Evolutionary conservation across 2,888 invertebrate genomes (phyloP), one percentile per base, ranked within the genome.

Genomic region (Drosophila ustulata): DNA sequence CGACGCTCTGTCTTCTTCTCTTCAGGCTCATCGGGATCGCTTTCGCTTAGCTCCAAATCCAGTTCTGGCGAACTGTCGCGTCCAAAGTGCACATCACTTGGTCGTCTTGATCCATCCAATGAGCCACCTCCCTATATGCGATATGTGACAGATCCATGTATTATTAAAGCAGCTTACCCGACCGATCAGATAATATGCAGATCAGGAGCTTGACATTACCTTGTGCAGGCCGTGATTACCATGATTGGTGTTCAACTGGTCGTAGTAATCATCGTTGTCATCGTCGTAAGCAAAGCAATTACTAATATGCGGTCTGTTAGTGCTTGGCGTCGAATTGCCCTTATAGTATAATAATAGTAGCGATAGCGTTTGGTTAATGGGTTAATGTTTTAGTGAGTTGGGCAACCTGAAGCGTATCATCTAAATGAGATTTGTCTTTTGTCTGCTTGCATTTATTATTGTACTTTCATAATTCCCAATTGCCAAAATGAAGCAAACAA

Each of bases 1-100:
- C 97, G 94, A 91, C 96, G 92, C 91, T 95, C 93, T 88, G 93
- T 93, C 75, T 93, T 93, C 80, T 94, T 94, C 91, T 95, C 93
- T 92, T 94, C 93, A 89, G 95, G 94, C 92, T 96, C 94, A 91
- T 96, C 93, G 75, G 94, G 94, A 92, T 95, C 93, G 92, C 95
- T 91, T 92, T 95, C 92, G 91, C 93, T 93, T 92, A 95, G 92
- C 91, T 95, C 93, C n/a, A 90, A 61, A 90, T 95, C 93, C 91
- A 93, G 92, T 92, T 94, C 93, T 89, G 95, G 91, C 92, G 94
- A 91, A 93, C 94, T 92, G 94, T 95, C 90, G 93, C 91, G 91
- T 34, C 91, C 90, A 50, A 89, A 89, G 57, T 86, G 90, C 2
- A 84, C 90, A 79, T 92, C 92, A 75, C 93, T 93, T 28, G 91